Conservation (phyloP, 2,113 vertebrate genomes). For the Otocyon megalotis region DNA sequence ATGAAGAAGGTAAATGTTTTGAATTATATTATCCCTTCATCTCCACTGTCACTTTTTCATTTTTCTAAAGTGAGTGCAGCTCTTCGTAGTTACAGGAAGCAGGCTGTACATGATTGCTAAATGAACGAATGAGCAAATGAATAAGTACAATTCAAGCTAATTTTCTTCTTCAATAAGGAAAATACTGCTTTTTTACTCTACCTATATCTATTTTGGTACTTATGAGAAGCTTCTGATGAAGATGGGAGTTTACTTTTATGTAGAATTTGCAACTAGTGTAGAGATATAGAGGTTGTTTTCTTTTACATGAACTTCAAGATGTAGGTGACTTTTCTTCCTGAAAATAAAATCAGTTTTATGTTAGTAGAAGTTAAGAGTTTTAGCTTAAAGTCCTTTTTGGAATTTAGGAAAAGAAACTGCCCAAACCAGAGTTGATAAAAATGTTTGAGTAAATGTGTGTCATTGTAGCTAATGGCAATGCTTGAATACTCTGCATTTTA, state of each 20-base stretch:
- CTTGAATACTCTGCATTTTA: not conserved
- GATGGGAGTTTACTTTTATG: not conserved
- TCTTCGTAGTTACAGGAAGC: not conserved
- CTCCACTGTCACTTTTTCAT: not conserved
- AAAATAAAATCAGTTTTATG: not conserved
- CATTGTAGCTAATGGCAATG: not conserved
- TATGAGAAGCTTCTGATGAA: not conserved
- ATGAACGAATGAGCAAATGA: not conserved
- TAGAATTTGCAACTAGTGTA: not conserved
- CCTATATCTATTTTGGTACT: not conserved
- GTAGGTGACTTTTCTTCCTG: not conserved
- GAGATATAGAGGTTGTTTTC: not conserved
- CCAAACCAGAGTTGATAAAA: not conserved
- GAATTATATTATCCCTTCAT: fast-evolving
- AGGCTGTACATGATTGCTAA: fast-evolving
- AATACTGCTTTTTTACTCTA: not conserved
- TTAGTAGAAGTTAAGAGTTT: constrained; percentile 5
- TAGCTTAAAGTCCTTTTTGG: not conserved
- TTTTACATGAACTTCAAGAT: not conserved
- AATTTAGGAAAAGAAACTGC: not conserved
- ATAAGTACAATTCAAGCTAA: not conserved
- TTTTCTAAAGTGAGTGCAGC: not conserved
- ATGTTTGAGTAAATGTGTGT: not conserved
- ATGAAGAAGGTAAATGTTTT: constrained; percentile 91
- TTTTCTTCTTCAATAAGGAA: not conserved